phyloP scores from a whole-genome alignment of 2,888 invertebrate genomes.

The Dynastes tityus region DNA sequence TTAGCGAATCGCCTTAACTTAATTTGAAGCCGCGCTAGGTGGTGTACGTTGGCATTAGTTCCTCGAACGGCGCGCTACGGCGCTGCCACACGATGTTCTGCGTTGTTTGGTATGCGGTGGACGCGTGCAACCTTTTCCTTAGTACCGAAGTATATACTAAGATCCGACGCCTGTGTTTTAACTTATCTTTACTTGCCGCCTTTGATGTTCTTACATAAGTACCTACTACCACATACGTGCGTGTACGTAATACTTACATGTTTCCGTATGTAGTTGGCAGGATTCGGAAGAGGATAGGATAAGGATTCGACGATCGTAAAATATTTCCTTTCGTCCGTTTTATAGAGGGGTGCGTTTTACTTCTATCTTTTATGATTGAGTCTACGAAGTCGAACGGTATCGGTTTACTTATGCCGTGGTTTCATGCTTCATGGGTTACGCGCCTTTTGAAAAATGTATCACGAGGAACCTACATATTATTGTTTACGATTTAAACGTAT shows the following conservation, averaged over 20 bases:
- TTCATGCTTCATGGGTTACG: no score
- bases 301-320: constrained; percentile 8
- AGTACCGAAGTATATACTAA: not conserved
- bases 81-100: not conserved
- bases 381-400: not conserved
- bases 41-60: constrained; percentile 57
- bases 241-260: not conserved
- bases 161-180: constrained; percentile 9
- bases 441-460: no score
- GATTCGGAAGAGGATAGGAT: not conserved
- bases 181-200: not conserved
- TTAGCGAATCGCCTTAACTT: constrained; percentile 60
- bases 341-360: not conserved
- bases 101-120: constrained; percentile 6
- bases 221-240: no score
- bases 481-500: no score
- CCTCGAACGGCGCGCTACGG: not conserved
- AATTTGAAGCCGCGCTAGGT: constrained; percentile 56
- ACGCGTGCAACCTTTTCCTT: not conserved
- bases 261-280: not conserved
- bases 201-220: no score
- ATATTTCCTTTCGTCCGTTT: constrained; percentile 10
- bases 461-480: no score
- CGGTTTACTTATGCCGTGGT: not conserved
- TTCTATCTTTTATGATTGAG: constrained; percentile 23